Conservation (phyloP, 2,113 vertebrate genomes). For the Podilymbus podiceps region DNA sequence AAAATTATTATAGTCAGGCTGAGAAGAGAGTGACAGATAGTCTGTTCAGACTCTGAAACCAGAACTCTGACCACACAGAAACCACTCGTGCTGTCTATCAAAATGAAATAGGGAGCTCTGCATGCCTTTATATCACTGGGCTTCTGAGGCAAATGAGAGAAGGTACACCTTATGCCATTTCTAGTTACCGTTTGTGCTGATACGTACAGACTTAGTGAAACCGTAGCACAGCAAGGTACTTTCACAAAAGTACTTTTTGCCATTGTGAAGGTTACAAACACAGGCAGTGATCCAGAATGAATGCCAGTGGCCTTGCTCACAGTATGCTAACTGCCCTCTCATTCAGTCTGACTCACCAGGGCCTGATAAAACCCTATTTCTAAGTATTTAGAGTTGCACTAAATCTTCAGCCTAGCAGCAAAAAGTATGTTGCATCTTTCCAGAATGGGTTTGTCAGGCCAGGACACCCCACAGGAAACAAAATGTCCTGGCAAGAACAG, state of each 20-base stretch:
- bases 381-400: background rate
- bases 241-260: background rate
- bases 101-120: background rate
- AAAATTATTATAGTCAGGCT: background rate
- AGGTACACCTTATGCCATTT: background rate
- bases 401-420: background rate
- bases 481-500: background rate
- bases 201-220: background rate
- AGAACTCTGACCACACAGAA: background rate
- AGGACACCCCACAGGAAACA: rapidly evolving
- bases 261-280: background rate
- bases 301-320: background rate
- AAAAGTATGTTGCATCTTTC: rapidly evolving
- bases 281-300: background rate
- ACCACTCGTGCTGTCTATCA: background rate
- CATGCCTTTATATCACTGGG: background rate
- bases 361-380: background rate
- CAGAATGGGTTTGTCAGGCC: background rate
- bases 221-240: background rate
- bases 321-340: background rate
- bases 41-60: background rate
- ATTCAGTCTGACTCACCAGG: background rate
- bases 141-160: background rate
- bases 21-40: background rate
- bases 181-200: background rate